Percentiles rank a stretch among this genome's conserved stretches.
These are phyloP conservation scores for Dasysyrphus albostriatus DNA, from an alignment of 2,888 invertebrate species.

Conservation along the genomic window DNA sequence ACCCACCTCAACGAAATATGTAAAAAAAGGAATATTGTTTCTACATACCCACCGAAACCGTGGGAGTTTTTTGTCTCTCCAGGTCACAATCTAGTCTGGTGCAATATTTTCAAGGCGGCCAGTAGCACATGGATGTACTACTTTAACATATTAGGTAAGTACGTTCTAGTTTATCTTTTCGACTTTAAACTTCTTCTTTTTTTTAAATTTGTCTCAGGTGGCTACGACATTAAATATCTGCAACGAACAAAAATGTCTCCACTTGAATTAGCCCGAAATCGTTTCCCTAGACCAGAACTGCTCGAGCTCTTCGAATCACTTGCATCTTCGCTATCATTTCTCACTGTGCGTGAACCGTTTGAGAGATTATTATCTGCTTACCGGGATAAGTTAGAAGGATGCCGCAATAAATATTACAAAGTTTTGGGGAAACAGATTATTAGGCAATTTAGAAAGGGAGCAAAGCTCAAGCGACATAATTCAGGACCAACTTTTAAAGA, in stretches of 20 bases:
- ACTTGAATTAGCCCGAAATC: conserved; percentile 87
- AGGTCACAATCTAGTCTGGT: conserved; percentile 89
- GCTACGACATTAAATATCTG: conserved; percentile 86
- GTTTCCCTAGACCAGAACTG: conserved; percentile 88
- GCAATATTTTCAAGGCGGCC: conserved; percentile 90
- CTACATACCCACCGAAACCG: conserved; percentile 86
- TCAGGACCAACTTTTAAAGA: conserved; percentile 88
- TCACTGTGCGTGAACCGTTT: conserved; percentile 90
- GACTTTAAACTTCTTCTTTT: not conserved
- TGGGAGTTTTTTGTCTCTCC: conserved; percentile 90
- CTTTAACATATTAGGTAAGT: conserved; percentile 89
- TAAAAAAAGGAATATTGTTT: conserved; percentile 82
- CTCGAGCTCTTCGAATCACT: conserved; percentile 87
- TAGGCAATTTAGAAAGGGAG: conserved; percentile 85
- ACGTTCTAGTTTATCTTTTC: conserved; percentile 68
- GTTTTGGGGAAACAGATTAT: conserved; percentile 88
- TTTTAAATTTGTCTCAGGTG: conserved; percentile 84
- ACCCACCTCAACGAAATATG: conserved; percentile 85
- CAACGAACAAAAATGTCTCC: conserved; percentile 87
- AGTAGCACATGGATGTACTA: conserved; percentile 93
- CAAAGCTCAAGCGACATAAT: conserved; percentile 78
- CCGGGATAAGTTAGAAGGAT: conserved; percentile 89
- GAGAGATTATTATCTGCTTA: conserved; percentile 89
- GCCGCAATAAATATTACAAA: conserved; percentile 88
- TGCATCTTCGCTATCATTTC: conserved; percentile 87